Evolutionary conservation across 2,113 vertebrate species (phyloP).

Genomic region (Psittacula cyanocephala): DNA sequence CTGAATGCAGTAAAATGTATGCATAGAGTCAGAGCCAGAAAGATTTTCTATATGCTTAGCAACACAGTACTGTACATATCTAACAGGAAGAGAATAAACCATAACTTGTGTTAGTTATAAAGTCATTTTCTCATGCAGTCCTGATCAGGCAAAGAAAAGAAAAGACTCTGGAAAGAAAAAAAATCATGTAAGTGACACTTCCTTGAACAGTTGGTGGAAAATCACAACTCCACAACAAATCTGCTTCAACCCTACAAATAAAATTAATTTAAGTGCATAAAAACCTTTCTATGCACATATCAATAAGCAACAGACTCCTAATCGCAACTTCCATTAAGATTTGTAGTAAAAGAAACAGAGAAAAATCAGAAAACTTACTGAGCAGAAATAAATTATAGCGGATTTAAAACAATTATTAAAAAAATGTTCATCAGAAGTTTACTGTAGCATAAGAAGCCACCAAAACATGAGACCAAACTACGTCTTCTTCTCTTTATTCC

Average conservation of each 20-base stretch:
- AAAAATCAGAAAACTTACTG: slow-evolving; percentile 33
- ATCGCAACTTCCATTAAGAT: slow-evolving; percentile 17
- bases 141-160: slow-evolving; percentile 1
- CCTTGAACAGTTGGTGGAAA: background rate
- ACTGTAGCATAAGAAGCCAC: background rate
- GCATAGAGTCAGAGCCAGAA: background rate
- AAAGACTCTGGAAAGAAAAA: slow-evolving; percentile 11
- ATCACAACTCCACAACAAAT: slow-evolving; percentile 11
- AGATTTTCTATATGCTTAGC: background rate
- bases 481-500: background rate
- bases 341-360: slow-evolving; percentile 20
- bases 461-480: background rate
- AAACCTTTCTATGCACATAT: slow-evolving; percentile 13
- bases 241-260: slow-evolving; percentile 9
- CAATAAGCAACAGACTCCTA: slow-evolving; percentile 30
- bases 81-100: background rate
- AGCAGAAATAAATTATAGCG: slow-evolving; percentile 16
- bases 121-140: background rate
- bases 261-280: slow-evolving; percentile 49
- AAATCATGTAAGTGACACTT: background rate
- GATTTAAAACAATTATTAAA: background rate
- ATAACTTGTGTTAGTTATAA: background rate
- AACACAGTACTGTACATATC: background rate
- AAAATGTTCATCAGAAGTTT: background rate
- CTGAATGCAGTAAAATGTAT: background rate